These are phyloP conservation scores for Chrysochloris asiatica DNA, from an alignment of 2,113 vertebrate genomes.

Conservation along the genomic window DNA sequence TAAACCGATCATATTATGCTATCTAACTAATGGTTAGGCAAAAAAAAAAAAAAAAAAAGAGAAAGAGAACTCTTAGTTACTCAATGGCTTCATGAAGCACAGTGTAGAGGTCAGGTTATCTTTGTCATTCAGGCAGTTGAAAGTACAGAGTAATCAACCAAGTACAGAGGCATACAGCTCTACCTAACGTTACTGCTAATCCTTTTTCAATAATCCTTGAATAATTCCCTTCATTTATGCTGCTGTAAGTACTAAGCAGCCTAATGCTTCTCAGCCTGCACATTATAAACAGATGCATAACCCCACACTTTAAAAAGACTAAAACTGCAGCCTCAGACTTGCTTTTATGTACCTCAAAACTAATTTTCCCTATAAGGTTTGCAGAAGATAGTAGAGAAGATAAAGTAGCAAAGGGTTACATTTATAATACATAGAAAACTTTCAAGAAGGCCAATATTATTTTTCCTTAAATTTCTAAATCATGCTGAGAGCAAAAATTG, in stretches of 20 bases:
- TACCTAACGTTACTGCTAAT: constrained; percentile 20
- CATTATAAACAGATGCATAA: background rate
- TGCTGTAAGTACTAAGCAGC: background rate
- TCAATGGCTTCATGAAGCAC: background rate
- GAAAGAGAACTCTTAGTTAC: background rate
- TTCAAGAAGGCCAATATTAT: background rate
- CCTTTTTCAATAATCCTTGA: constrained; percentile 42
- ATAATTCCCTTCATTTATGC: constrained; percentile 34
- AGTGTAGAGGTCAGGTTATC: background rate
- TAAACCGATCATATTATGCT: background rate
- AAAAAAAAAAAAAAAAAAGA: background rate
- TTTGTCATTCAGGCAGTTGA: background rate
- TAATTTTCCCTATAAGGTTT: background rate
- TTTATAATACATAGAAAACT: background rate
- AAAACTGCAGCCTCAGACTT: background rate
- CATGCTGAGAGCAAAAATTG: background rate
- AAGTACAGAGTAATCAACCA: background rate
- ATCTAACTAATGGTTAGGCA: background rate
- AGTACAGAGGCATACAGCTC: background rate
- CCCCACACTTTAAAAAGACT: background rate
- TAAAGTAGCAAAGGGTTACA: background rate
- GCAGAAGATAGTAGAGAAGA: background rate
- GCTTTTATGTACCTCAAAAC: background rate
- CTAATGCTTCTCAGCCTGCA: background rate
- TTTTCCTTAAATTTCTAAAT: background rate